phyloP scores from a whole-genome alignment of 2,888 invertebrate genomes.

The Agrotis segetum region DNA sequence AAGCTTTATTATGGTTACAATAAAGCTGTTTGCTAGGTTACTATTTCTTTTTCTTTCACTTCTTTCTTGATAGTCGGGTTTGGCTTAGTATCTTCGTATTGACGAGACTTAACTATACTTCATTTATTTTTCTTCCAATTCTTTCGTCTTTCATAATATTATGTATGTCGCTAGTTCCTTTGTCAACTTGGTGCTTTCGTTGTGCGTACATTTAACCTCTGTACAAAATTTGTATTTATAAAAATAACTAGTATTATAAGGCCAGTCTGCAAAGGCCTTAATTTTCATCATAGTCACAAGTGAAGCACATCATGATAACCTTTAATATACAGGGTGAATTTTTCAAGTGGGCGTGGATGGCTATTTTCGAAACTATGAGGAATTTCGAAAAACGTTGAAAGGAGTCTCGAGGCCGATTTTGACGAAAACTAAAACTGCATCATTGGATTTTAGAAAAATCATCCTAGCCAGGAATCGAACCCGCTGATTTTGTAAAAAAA shows the following conservation, averaged over 20 bases:
- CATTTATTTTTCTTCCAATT: background rate
- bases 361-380: too few species aligned
- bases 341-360: too few species aligned
- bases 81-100: too few species aligned
- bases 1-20: background rate
- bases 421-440: too few species aligned
- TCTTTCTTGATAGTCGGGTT: too few species aligned
- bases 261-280: conserved; percentile 15
- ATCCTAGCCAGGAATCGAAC: too few species aligned
- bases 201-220: background rate
- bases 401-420: too few species aligned
- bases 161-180: background rate
- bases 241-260: too few species aligned
- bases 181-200: background rate
- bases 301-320: conserved; percentile 44
- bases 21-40: background rate
- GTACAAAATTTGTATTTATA: background rate
- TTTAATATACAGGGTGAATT: conserved; percentile 7
- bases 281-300: conserved; percentile 14
- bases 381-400: too few species aligned
- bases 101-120: background rate
- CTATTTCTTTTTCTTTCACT: too few species aligned
- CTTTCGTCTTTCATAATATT: background rate
- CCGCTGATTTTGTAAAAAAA: too few species aligned
- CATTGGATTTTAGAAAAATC: too few species aligned